These are phyloP conservation scores for Gasteruption jaculator DNA, from an alignment of 2,888 invertebrate genomes.

Conservation along the genomic window DNA sequence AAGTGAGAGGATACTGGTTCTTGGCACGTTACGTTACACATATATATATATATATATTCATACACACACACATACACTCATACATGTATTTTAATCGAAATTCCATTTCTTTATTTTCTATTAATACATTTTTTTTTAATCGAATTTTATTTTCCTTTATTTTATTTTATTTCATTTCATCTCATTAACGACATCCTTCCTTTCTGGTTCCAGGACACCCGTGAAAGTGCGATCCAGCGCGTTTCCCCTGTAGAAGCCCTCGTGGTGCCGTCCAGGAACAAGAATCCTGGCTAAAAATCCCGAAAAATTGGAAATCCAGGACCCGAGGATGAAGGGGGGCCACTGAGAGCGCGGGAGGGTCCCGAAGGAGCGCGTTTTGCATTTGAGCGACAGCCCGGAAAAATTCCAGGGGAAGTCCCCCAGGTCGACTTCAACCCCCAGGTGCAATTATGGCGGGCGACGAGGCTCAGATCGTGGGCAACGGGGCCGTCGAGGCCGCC, in stretches of 20 bases:
- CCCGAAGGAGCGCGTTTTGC: neutral
- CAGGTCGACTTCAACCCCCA: neutral
- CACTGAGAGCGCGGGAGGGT: neutral
- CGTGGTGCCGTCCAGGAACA: conserved; percentile 20
- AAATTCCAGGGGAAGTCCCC: conserved; percentile 1
- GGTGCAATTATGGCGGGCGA: conserved; percentile 40
- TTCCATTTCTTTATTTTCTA: too few relatives aligned
- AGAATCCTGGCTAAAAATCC: conserved; percentile 23
- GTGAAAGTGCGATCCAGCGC: conserved; percentile 15
- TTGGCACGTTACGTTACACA: too few relatives aligned
- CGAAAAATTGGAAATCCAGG: neutral
- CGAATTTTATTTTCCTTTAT: too few relatives aligned
- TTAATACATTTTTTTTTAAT: too few relatives aligned
- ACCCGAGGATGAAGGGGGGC: neutral
- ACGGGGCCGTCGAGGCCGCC: conserved; percentile 37
- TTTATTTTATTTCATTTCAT: too few relatives aligned
- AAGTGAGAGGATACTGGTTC: conserved; percentile 38
- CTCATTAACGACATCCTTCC: neutral
- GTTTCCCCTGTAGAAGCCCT: conserved; percentile 16
- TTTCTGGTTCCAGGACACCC: conserved; percentile 24
- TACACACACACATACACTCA: too few relatives aligned
- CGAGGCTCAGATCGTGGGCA: conserved; percentile 40
- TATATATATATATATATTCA: too few relatives aligned
- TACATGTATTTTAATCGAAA: too few relatives aligned
- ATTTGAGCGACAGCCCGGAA: neutral